phyloP scores from a whole-genome alignment of 2,888 invertebrate genomes.

The Lysandra coridon region DNA sequence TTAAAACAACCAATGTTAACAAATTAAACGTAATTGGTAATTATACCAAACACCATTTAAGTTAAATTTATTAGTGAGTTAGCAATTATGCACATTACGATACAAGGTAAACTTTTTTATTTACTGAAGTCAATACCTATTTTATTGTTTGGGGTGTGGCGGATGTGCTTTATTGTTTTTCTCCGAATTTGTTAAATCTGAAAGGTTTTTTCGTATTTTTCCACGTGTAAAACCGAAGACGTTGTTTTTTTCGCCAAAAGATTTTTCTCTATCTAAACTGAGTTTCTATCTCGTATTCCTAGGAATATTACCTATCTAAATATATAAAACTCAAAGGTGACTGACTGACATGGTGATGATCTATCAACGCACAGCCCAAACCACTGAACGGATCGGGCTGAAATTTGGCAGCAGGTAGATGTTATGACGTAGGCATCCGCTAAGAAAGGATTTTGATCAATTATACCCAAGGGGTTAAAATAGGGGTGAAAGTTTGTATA shows the following conservation, averaged over 20 bases:
- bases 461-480: too few relatives aligned
- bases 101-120: constrained; percentile 12
- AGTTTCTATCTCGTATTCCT: too few relatives aligned
- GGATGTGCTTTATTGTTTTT: constrained; percentile 1
- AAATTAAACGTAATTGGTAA: constrained; percentile 23
- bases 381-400: too few relatives aligned
- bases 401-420: too few relatives aligned
- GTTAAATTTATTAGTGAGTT: constrained; percentile 22
- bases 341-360: too few relatives aligned
- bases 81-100: constrained; percentile 25
- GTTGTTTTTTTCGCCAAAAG: neutral
- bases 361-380: too few relatives aligned
- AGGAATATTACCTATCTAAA: too few relatives aligned
- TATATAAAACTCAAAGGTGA: too few relatives aligned
- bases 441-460: too few relatives aligned
- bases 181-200: neutral
- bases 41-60: constrained; percentile 11
- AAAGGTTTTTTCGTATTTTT: neutral
- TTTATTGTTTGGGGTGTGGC: constrained; percentile 22
- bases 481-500: too few relatives aligned
- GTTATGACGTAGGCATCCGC: too few relatives aligned
- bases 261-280: too few relatives aligned
- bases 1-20: constrained; percentile 18
- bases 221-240: neutral
- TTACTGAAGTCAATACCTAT: neutral